These are phyloP conservation scores for Arizona elegans DNA, from an alignment of 2,113 vertebrate species.

Conservation along the genomic window DNA sequence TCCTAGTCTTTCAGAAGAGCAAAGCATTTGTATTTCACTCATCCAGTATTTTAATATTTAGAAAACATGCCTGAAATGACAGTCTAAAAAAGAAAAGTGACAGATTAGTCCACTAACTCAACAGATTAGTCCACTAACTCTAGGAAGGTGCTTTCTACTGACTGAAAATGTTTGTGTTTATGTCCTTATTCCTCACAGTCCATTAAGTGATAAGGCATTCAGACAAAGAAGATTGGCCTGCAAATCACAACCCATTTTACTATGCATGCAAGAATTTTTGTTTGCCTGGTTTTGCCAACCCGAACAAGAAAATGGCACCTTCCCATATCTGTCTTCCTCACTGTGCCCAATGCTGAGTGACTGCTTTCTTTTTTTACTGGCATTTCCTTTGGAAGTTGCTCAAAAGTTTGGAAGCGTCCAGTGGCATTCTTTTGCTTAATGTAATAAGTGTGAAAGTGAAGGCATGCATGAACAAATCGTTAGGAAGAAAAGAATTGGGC, in stretches of 20 bases:
- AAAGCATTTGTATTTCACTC: not conserved
- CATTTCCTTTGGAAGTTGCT: not conserved
- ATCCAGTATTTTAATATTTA: not conserved
- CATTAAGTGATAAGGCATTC: not conserved
- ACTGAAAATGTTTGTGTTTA: slow-evolving; percentile 12
- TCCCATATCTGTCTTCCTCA: not conserved
- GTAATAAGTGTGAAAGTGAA: not conserved
- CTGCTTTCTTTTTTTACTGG: not conserved
- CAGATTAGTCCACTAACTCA: not conserved
- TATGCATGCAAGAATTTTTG: not conserved
- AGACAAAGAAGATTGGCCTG: not conserved
- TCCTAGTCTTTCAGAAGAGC: not conserved
- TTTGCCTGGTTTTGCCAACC: not conserved
- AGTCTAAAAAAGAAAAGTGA: not conserved
- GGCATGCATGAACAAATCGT: not conserved
- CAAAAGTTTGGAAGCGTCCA: not conserved
- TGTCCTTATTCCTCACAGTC: not conserved
- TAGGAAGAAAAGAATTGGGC: not conserved
- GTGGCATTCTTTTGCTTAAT: not conserved
- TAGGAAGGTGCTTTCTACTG: not conserved
- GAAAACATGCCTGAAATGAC: not conserved
- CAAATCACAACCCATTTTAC: not conserved
- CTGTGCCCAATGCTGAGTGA: not conserved
- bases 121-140: not conserved
- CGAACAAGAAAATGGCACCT: not conserved